Conservation (phyloP, 2,888 invertebrate species). For the Tenodera sinensis region DNA sequence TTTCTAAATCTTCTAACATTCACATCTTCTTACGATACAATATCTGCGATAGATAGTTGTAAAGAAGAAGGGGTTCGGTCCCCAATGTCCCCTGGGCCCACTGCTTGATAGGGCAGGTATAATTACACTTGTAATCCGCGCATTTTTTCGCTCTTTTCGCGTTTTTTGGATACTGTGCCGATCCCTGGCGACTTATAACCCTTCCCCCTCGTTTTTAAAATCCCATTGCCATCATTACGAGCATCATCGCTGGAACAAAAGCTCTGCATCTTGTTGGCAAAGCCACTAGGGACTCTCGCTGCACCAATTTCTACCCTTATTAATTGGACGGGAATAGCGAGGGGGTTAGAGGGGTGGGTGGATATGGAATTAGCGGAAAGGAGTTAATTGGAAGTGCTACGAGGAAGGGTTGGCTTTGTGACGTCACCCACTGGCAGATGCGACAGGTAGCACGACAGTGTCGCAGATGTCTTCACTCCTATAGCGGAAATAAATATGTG, state of each 20-base stretch:
- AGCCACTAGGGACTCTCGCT: background rate
- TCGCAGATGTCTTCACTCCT: background rate
- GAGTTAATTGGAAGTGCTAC: background rate
- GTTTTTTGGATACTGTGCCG: background rate
- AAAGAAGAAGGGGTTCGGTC: background rate
- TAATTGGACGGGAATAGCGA: background rate
- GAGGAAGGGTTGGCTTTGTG: background rate
- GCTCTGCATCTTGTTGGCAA: background rate
- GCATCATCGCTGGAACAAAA: background rate
- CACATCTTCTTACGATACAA: too few relatives aligned
- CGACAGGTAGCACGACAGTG: background rate
- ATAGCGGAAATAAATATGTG: background rate
- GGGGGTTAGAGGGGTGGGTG: background rate
- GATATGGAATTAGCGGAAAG: background rate
- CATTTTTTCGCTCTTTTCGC: background rate
- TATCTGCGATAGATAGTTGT: background rate
- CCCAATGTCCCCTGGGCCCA: background rate
- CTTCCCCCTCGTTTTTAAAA: background rate
- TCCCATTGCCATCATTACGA: background rate
- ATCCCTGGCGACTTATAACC: background rate
- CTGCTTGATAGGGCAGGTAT: background rate
- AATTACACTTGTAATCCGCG: background rate
- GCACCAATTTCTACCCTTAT: background rate
- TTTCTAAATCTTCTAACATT: too few relatives aligned
- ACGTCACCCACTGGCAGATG: background rate